Evolutionary conservation across 2,797 vertebrate genomes (phyloP).

Genomic region (Oryzias sinensis): DNA sequence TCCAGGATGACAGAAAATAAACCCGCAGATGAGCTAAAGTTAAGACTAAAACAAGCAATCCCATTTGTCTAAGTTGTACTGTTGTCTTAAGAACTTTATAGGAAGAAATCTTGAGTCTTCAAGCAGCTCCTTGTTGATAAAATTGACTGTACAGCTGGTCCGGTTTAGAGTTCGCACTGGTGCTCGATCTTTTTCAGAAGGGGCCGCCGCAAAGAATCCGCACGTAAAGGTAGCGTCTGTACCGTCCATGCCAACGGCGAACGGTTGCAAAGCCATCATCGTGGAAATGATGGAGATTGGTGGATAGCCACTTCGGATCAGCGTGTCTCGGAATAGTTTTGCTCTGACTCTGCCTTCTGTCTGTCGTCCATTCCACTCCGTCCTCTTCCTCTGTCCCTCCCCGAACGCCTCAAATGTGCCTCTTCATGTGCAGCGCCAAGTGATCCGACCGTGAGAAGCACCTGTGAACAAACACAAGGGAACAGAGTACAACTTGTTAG

Average conservation of each 20-base stretch:
- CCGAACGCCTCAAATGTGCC: slow-evolving; percentile 85
- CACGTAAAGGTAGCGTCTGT: slow-evolving; percentile 13
- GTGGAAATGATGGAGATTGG: too few relatives aligned
- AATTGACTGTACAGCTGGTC: slow-evolving; percentile 45
- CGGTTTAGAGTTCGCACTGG: slow-evolving; percentile 20
- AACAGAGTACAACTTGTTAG: slow-evolving; percentile 61
- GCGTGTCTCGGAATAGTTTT: not conserved
- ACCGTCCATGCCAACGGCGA: slow-evolving; percentile 6
- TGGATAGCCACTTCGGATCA: too few relatives aligned
- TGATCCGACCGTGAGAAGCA: slow-evolving; percentile 99
- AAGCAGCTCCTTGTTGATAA: not conserved
- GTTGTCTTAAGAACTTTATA: slow-evolving; percentile 9
- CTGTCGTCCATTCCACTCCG: slow-evolving; percentile 29
- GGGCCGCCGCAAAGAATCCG: slow-evolving; percentile 12
- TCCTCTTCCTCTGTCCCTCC: slow-evolving; percentile 31
- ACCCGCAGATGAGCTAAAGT: slow-evolving; percentile 41
- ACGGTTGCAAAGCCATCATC: not conserved
- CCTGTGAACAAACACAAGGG: slow-evolving; percentile 77
- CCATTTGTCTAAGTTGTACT: slow-evolving; percentile 14
- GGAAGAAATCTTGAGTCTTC: slow-evolving; percentile 9
- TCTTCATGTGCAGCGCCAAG: slow-evolving; percentile 99
- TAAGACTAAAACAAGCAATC: slow-evolving; percentile 36
- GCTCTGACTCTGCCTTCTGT: slow-evolving; percentile 35
- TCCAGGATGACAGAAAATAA: slow-evolving; percentile 38
- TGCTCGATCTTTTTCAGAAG: slow-evolving; percentile 19